Evolutionary conservation across 2,888 invertebrate species (phyloP).

Genomic region (Macrosiphum euphorbiae): DNA sequence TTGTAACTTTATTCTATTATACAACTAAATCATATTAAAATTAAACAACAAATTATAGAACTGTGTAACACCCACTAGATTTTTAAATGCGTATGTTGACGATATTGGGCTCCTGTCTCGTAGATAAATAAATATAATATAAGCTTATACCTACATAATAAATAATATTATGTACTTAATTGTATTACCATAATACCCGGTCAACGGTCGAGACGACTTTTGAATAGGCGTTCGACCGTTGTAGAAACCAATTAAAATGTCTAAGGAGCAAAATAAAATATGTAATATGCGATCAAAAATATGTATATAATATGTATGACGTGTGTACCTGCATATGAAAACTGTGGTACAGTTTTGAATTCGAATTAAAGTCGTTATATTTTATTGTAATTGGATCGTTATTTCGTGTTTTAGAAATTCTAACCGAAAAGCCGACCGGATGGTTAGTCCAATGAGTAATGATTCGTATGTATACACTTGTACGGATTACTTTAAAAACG

Average conservation of each 20-base stretch:
- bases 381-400: constrained; percentile 36
- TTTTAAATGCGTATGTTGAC: too few species aligned
- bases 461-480: constrained; percentile 5
- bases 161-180: background rate
- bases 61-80: too few species aligned
- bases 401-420: constrained; percentile 33
- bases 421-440: constrained; percentile 27
- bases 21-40: too few species aligned
- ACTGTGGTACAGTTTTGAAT: background rate
- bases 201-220: constrained; percentile 1
- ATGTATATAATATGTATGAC: background rate
- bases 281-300: background rate
- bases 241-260: constrained; percentile 32
- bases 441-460: constrained; percentile 45
- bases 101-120: too few species aligned
- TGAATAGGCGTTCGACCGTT: background rate
- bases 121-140: too few species aligned
- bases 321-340: background rate
- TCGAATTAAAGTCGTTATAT: constrained; percentile 5
- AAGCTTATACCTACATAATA: background rate
- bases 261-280: background rate
- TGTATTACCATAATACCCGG: background rate
- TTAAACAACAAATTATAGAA: too few species aligned
- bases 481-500: background rate
- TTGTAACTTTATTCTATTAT: too few species aligned